phyloP scores from a whole-genome alignment of 2,888 invertebrate genomes.

The Diplolepis rosae region DNA sequence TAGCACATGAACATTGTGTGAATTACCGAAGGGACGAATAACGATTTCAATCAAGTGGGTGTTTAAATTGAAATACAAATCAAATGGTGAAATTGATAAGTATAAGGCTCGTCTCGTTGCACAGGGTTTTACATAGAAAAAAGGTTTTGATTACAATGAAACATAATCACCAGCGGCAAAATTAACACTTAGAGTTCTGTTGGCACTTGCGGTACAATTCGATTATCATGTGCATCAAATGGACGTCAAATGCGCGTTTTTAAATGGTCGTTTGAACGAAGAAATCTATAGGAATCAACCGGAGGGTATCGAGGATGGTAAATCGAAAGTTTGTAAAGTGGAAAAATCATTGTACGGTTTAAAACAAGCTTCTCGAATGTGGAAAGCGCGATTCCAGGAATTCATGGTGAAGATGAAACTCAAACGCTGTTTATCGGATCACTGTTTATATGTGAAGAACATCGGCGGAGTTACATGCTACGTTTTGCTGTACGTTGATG shows the following conservation, averaged over 20 bases:
- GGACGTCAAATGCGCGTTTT: constrained; percentile 48
- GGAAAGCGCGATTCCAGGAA: constrained; percentile 43
- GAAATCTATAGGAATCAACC: constrained; percentile 41
- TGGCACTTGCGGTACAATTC: constrained; percentile 46
- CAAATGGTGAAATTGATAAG: too few relatives aligned
- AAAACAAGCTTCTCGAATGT: constrained; percentile 40
- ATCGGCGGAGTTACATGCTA: constrained; percentile 32
- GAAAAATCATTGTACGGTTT: constrained; percentile 45
- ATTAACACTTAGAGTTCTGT: constrained; percentile 48
- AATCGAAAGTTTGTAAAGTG: constrained; percentile 40
- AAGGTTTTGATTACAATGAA: too few relatives aligned
- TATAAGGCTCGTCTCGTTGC: too few relatives aligned
- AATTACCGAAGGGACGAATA: too few relatives aligned
- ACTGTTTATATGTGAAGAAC: constrained; percentile 38
- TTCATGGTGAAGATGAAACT: constrained; percentile 38
- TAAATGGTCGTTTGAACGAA: constrained; percentile 45
- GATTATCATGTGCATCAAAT: constrained; percentile 39
- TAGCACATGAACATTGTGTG: too few relatives aligned
- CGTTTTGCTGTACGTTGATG: constrained; percentile 48
- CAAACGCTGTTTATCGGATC: constrained; percentile 40
- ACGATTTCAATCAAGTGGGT: too few relatives aligned
- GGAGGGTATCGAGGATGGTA: not conserved
- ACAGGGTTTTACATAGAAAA: too few relatives aligned
- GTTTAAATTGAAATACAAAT: too few relatives aligned
- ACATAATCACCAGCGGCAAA: constrained; percentile 53